A percentile compares a stretch with the other conserved stretches of the same genome.
These are phyloP conservation scores for Lathronympha strigana DNA, from an alignment of 2,888 invertebrate species.

Conservation along the genomic window DNA sequence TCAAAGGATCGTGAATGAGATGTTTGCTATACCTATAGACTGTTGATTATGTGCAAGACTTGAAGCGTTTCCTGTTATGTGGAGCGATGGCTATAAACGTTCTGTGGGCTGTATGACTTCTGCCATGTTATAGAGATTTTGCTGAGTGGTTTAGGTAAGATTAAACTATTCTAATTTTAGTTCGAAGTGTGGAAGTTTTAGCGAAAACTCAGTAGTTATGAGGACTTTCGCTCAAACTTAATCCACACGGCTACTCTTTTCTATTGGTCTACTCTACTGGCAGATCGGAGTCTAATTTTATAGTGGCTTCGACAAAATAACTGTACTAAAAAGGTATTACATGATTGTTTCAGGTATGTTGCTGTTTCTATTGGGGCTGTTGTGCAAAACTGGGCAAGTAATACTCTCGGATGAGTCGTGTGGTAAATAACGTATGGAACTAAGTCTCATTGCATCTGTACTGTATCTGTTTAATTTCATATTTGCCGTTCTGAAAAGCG, in stretches of 20 bases:
- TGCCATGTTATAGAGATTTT: not conserved
- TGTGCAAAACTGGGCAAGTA: not conserved
- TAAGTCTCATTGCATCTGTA: no score
- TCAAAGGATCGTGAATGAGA: constrained; percentile 81
- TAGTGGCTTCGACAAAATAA: not conserved
- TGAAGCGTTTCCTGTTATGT: constrained; percentile 70
- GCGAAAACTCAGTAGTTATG: no score
- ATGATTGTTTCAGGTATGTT: constrained; percentile 13
- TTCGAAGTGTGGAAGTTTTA: no score
- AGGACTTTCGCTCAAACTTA: no score
- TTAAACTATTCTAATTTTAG: no score
- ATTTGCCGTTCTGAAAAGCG: no score
- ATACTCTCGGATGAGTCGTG: not conserved
- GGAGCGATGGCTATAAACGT: constrained; percentile 43
- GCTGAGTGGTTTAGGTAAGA: not conserved
- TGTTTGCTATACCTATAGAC: constrained; percentile 64
- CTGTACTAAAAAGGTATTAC: no score
- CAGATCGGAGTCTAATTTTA: not conserved
- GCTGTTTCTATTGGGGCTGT: not conserved
- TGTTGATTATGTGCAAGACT: constrained; percentile 54
- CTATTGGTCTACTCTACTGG: no score
- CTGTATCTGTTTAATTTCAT: no score
- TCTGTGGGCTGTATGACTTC: constrained; percentile 12
- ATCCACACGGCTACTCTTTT: no score
- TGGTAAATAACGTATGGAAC: not conserved